Percentiles rank a stretch among this genome's conserved stretches.
Conservation (phyloP, 2,888 invertebrate species). For the Brenthis ino region DNA sequence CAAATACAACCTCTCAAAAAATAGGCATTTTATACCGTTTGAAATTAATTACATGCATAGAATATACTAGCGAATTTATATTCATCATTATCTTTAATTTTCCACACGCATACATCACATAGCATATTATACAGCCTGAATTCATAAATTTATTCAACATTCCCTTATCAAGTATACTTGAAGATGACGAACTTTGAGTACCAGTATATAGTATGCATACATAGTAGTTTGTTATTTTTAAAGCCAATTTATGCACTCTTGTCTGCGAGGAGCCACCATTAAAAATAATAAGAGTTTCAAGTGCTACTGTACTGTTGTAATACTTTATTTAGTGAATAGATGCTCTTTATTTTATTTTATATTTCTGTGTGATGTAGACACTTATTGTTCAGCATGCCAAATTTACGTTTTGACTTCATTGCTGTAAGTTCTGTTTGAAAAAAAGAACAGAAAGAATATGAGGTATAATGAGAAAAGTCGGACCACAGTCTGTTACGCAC, state of each 20-base stretch:
- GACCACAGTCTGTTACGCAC: too few species aligned
- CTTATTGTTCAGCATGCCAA: too few species aligned
- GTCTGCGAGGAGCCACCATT: constrained; percentile 14
- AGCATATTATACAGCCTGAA: not conserved
- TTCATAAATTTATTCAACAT: constrained; percentile 17
- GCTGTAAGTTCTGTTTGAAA: too few species aligned
- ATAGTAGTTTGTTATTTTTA: constrained; percentile 21
- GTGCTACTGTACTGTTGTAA: not conserved
- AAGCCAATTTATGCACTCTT: constrained; percentile 22
- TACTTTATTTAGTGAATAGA: constrained; percentile 9
- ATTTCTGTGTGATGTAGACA: too few species aligned
- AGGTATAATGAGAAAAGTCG: too few species aligned
- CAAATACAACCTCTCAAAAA: too few species aligned
- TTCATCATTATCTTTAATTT: not conserved
- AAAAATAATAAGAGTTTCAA: constrained; percentile 21
- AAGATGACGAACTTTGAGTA: constrained; percentile 16
- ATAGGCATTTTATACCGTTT: too few species aligned
- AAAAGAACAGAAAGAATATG: too few species aligned
- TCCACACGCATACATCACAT: not conserved
- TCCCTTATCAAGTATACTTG: constrained; percentile 18
- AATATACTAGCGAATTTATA: not conserved
- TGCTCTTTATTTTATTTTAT: not conserved
- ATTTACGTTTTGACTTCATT: too few species aligned
- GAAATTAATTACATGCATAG: too few species aligned
- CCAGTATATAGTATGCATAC: constrained; percentile 10